A percentile compares a stretch with the other conserved stretches of the same genome.
phyloP scores from a whole-genome alignment of 2,797 vertebrate species.

The Manis pentadactyla region DNA sequence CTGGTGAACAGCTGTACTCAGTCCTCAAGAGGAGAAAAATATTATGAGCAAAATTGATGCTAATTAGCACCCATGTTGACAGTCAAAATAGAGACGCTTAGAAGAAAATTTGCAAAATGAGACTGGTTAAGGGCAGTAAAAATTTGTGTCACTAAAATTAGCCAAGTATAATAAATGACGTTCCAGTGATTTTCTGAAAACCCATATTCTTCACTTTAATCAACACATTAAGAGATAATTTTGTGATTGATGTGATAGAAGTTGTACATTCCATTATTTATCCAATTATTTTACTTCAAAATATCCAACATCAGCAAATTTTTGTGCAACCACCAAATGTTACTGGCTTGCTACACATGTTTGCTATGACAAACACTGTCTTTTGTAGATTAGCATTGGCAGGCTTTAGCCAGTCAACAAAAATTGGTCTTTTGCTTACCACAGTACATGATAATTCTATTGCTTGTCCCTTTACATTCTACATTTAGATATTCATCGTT shows the following conservation, averaged over 20 bases:
- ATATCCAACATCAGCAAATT: slow-evolving; percentile 44
- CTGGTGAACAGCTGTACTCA: slow-evolving; percentile 63
- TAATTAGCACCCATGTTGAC: slow-evolving; percentile 76
- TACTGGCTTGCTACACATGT: neutral
- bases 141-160: slow-evolving; percentile 68
- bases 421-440: neutral
- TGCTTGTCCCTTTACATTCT: neutral
- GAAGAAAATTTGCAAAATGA: slow-evolving; percentile 66
- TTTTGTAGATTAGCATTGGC: neutral
- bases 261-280: slow-evolving; percentile 60
- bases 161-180: slow-evolving; percentile 48
- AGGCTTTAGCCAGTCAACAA: neutral
- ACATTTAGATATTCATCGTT: neutral
- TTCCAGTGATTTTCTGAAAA: slow-evolving; percentile 55
- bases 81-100: slow-evolving; percentile 58
- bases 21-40: slow-evolving; percentile 66
- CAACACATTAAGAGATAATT: slow-evolving; percentile 36
- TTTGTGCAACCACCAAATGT: neutral
- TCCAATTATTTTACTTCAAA: slow-evolving; percentile 28
- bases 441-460: neutral
- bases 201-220: slow-evolving; percentile 47
- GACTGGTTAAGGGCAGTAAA: slow-evolving; percentile 54
- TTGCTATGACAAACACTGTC: neutral
- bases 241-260: slow-evolving; percentile 41
- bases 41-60: slow-evolving; percentile 62